These are phyloP conservation scores for Manis pentadactyla DNA, from an alignment of 2,797 vertebrate genomes.

Conservation along the genomic window DNA sequence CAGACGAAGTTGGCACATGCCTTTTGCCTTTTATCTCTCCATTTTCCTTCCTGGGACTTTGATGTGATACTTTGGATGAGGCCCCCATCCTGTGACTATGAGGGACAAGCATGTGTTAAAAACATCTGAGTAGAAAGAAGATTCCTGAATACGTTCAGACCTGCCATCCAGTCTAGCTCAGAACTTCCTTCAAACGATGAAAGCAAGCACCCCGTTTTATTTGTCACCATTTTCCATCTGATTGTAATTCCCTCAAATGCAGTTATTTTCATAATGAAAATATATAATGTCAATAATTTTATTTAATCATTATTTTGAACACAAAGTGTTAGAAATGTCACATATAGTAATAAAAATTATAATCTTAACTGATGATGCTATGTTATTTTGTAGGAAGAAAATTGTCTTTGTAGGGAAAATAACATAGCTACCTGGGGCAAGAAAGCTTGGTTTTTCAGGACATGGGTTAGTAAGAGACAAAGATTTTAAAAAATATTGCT, in stretches of 20 bases:
- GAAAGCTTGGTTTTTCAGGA: not conserved
- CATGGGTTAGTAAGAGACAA: not conserved
- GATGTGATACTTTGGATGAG: not conserved
- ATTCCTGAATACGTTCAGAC: not conserved
- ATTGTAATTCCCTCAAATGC: not conserved
- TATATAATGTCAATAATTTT: not conserved
- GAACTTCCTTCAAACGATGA: not conserved
- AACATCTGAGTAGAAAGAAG: not conserved
- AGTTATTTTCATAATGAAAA: slow-evolving; percentile 18
- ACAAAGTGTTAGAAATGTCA: not conserved
- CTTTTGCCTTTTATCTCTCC: not conserved
- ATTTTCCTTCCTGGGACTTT: not conserved
- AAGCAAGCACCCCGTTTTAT: not conserved
- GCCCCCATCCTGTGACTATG: not conserved
- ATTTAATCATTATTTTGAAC: slow-evolving; percentile 22
- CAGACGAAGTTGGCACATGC: not conserved
- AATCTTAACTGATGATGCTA: not conserved
- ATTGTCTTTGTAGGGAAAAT: not conserved
- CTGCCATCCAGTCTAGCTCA: not conserved
- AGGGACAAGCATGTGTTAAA: not conserved
- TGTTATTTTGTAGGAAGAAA: not conserved
- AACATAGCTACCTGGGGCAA: not conserved
- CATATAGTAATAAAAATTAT: not conserved
- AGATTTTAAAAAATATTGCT: not conserved
- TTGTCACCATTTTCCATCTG: not conserved